phyloP scores from a whole-genome alignment of 2,113 vertebrate species.

The Eira barbara region DNA sequence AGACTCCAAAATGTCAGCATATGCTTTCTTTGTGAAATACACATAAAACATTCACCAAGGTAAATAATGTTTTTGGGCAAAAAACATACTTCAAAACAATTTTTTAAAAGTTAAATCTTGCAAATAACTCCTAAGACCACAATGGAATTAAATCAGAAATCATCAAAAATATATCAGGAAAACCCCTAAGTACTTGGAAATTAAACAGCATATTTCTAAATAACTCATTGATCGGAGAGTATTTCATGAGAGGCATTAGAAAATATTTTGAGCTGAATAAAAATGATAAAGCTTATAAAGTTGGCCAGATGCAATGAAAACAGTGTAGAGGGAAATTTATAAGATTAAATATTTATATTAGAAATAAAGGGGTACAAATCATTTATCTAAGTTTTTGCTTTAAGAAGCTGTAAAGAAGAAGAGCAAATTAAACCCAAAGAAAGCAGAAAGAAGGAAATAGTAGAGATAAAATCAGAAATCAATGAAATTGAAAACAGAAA shows the following conservation, averaged over 20 bases:
- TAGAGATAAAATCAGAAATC: too few relatives aligned
- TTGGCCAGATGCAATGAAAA: not conserved
- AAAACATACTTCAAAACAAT: not conserved
- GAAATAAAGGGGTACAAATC: not conserved
- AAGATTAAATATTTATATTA: not conserved
- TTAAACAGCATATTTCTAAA: not conserved
- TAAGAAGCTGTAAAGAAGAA: not conserved
- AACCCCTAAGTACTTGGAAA: not conserved
- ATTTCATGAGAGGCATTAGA: not conserved
- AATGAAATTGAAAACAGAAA: too few relatives aligned
- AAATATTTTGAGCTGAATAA: not conserved
- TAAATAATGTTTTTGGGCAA: not conserved
- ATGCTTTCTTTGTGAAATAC: not conserved
- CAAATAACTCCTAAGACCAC: not conserved
- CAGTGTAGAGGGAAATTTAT: not conserved
- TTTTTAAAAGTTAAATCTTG: not conserved
- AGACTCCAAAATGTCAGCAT: not conserved
- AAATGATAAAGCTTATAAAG: constrained; percentile 20
- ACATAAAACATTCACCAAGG: not conserved
- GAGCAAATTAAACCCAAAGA: too few relatives aligned
- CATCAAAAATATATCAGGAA: not conserved
- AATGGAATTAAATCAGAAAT: not conserved
- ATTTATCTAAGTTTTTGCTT: not conserved
- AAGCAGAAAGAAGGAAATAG: too few relatives aligned
- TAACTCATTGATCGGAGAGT: not conserved